Evolutionary conservation across 2,113 vertebrate genomes (phyloP), one percentile per base, ranked within the genome.

Genomic region (Macquaria australasica): DNA sequence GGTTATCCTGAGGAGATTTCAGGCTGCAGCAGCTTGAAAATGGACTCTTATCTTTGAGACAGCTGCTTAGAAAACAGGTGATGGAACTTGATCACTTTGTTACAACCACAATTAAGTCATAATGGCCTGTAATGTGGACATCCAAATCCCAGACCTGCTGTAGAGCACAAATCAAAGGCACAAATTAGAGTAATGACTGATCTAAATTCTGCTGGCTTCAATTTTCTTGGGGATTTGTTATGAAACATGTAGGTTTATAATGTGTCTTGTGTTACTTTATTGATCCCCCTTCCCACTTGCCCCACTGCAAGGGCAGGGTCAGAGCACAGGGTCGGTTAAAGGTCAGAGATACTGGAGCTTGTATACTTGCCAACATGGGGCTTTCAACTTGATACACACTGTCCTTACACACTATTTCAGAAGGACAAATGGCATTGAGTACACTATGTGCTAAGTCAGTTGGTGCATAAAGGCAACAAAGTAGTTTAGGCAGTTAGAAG

Each of bases 61-160:
- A 88, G 79, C 76, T 89, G 84, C 81, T 92, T 85, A 68, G 81
- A 83, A 87, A 88, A 88, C 71, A 85, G 73, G 75, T 83, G 87
- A 90, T 81, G 85, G 80, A 93, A 91, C 53, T 63, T 73, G 81
- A 91, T 89, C 69, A 81, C 68, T 86, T 86, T 81, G 77, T 91
- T 90, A 81, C 66, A 69, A 75, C 69, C 77, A 85, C 79, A 88
- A 60, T 80, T 71, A 88, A 86, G 81, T 83, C 78, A 89, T 82
- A 87, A 91, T 88, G 79, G 63, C 48, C 62, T 79, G 71, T 75
- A 83, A 91, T 55, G 63, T 73, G 63, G 59, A 77, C 53, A 82
- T 82, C 41, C 37, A 86, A 53, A 88, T 39, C 68, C 28, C 55
- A 86, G 56, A 87, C 11, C 25, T 67, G 66, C 82, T 76, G 50